phyloP scores from a whole-genome alignment of 2,888 invertebrate species.

The Drosophila infuscata region DNA sequence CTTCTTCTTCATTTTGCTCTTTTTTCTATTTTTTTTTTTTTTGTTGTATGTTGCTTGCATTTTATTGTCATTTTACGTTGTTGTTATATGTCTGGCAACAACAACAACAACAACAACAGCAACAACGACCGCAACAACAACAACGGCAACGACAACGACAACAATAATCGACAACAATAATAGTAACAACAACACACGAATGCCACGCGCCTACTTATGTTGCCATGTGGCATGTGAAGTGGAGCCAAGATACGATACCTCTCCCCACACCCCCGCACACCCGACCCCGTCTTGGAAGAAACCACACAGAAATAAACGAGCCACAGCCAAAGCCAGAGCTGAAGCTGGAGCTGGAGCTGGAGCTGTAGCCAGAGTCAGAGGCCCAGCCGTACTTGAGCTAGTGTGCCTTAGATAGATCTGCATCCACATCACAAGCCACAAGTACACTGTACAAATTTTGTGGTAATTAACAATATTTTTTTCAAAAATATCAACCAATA shows the following conservation, averaged over 20 bases:
- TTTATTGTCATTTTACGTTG: slow-evolving; percentile 76
- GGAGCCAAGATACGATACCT: slow-evolving; percentile 59
- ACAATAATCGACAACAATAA: slow-evolving; percentile 80
- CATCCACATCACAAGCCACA: slow-evolving; percentile 44
- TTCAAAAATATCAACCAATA: not conserved
- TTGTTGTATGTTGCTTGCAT: slow-evolving; percentile 51
- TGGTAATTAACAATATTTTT: not conserved
- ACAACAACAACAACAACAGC: slow-evolving; percentile 39
- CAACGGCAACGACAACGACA: slow-evolving; percentile 54
- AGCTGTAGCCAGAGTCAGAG: slow-evolving; percentile 25
- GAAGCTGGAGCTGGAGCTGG: not conserved
- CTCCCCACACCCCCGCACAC: slow-evolving; percentile 12
- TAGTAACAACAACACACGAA: slow-evolving; percentile 82
- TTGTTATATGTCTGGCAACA: slow-evolving; percentile 69
- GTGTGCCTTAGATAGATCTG: slow-evolving; percentile 63
- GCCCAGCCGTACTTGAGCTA: slow-evolving; percentile 28
- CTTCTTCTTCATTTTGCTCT: slow-evolving; percentile 23
- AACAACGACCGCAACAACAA: slow-evolving; percentile 24
- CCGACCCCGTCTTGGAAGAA: slow-evolving; percentile 15
- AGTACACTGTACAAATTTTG: not conserved
- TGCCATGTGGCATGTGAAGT: slow-evolving; percentile 81
- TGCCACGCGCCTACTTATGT: slow-evolving; percentile 83
- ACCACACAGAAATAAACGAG: slow-evolving; percentile 67
- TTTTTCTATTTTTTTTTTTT: slow-evolving; percentile 30
- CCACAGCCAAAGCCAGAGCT: slow-evolving; percentile 14